Conservation (phyloP, 2,113 vertebrate species). For the Prietella phreatophila region DNA sequence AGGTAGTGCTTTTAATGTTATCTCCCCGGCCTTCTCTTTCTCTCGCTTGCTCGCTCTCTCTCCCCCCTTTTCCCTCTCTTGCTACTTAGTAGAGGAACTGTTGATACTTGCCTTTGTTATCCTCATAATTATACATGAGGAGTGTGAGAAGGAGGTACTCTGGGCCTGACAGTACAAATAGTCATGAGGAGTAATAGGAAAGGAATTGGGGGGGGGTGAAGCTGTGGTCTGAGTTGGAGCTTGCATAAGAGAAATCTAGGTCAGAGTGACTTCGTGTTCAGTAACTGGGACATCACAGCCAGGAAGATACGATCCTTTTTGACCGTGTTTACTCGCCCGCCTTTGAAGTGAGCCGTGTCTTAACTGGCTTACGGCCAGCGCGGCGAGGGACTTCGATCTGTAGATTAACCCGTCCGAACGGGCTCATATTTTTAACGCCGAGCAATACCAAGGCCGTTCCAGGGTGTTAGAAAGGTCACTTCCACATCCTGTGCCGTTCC, state of each 20-base stretch:
- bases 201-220: conserved; percentile 55
- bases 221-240: conserved; percentile 63
- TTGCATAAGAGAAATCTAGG: conserved; percentile 74
- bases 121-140: conserved; percentile 71
- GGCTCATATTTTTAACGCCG: conserved; percentile 43
- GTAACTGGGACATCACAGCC: conserved; percentile 71
- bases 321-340: conserved; percentile 64
- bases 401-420: conserved; percentile 66
- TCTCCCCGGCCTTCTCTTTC: conserved; percentile 66
- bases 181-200: conserved; percentile 44
- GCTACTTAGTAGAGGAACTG: conserved; percentile 75
- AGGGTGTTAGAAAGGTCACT: conserved; percentile 41
- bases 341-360: conserved; percentile 72
- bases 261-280: conserved; percentile 77
- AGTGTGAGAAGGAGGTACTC: conserved; percentile 71
- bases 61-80: conserved; percentile 53
- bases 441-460: conserved; percentile 45
- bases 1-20: conserved; percentile 84
- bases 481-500: conserved; percentile 34
- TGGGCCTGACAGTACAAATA: conserved; percentile 69
- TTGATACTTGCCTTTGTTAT: conserved; percentile 77
- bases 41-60: conserved; percentile 4
- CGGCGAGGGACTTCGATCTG: conserved; percentile 61
- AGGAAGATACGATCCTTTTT: conserved; percentile 68
- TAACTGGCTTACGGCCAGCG: conserved; percentile 56